These are phyloP conservation scores for Whitmania pigra DNA, from an alignment of 1,140 invertebrate species.

Conservation along the genomic window DNA sequence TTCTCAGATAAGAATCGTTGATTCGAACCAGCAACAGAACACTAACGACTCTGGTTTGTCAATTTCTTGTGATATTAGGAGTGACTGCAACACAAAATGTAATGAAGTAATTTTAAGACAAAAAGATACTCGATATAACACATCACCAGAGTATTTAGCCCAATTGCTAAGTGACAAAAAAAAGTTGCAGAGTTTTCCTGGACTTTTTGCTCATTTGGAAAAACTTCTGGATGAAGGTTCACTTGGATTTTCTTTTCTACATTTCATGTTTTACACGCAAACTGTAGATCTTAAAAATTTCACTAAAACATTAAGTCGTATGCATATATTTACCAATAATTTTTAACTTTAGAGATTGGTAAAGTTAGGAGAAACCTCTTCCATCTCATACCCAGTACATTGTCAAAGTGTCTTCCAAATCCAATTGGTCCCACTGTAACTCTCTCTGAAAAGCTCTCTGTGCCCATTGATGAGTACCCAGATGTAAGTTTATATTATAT, in stretches of 20 bases:
- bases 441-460: constrained; percentile 92
- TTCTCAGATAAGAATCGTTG: too few relatives aligned
- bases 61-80: too few relatives aligned
- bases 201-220: constrained; percentile 93
- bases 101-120: too few relatives aligned
- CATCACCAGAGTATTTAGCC: constrained; percentile 75
- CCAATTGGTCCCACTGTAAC: constrained; percentile 72
- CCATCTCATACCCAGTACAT: constrained; percentile 90
- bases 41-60: too few relatives aligned
- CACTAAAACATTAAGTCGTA: too few relatives aligned
- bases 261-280: too few relatives aligned
- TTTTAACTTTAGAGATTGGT: constrained; percentile 68
- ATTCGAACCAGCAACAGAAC: too few relatives aligned
- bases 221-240: constrained; percentile 90
- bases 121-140: neutral
- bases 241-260: too few relatives aligned
- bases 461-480: constrained; percentile 93
- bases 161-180: constrained; percentile 97
- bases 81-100: too few relatives aligned
- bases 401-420: constrained; percentile 78
- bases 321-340: too few relatives aligned
- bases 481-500: constrained; percentile 60
- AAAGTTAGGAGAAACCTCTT: constrained; percentile 91
- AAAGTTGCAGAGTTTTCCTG: constrained; percentile 90
- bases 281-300: too few relatives aligned